phyloP scores from a whole-genome alignment of 1,140 invertebrate genomes.

The Magallana angulata region DNA sequence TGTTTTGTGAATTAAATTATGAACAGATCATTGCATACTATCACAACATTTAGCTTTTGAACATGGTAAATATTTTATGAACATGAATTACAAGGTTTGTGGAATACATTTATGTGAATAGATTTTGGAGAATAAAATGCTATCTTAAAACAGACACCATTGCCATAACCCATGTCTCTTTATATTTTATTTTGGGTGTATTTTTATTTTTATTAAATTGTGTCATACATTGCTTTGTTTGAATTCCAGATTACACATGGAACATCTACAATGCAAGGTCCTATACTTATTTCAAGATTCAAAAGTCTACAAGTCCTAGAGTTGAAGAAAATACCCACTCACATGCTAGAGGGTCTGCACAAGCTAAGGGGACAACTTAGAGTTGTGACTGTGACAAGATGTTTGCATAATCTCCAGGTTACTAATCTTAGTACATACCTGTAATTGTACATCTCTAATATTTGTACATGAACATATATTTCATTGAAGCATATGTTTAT shows the following conservation, averaged over 20 bases:
- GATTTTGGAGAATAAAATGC: no score
- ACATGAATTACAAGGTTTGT: no score
- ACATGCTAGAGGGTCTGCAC: constrained; percentile 68
- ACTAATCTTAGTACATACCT: not conserved
- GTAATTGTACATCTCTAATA: no score
- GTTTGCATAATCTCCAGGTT: constrained; percentile 64
- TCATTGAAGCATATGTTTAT: no score
- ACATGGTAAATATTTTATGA: no score
- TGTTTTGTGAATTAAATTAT: no score
- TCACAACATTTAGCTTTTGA: no score
- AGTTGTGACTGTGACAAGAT: constrained; percentile 57
- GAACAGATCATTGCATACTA: no score
- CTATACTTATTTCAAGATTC: constrained; percentile 64
- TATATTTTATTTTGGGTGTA: not conserved
- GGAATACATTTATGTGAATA: no score
- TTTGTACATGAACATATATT: no score
- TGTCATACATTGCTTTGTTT: not conserved
- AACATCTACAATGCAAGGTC: constrained; percentile 63
- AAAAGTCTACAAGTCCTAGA: constrained; percentile 60
- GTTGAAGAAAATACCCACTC: constrained; percentile 66
- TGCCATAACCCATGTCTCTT: not conserved
- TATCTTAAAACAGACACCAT: not conserved
- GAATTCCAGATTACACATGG: constrained; percentile 65
- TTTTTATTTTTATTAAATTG: not conserved
- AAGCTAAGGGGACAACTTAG: constrained; percentile 56